Evolutionary conservation across 2,113 vertebrate genomes (phyloP).

Genomic region (Hymenochirus boettgeri): DNA sequence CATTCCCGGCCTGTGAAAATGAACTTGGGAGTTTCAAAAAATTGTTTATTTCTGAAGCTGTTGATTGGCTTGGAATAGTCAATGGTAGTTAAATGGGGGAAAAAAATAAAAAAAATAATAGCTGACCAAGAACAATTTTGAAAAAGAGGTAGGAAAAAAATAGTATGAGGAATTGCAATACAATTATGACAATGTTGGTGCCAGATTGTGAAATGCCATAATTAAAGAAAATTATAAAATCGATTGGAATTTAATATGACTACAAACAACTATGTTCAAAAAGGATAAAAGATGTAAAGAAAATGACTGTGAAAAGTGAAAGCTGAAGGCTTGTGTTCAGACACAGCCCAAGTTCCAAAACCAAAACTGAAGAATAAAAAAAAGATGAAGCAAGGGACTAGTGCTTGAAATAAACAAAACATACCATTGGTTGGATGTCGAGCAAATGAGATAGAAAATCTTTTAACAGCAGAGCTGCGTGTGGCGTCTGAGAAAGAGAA

Average conservation of each 20-base stretch:
- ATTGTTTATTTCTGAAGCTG: too few relatives aligned
- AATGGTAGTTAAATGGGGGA: too few relatives aligned
- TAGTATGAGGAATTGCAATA: background rate
- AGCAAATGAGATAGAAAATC: slow-evolving; percentile 97
- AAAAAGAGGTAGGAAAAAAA: background rate
- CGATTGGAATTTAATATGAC: background rate
- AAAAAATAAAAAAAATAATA: too few relatives aligned
- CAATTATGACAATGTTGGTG: background rate
- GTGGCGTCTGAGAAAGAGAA: slow-evolving; percentile 94
- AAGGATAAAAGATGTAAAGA: slow-evolving; percentile 27
- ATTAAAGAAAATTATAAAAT: background rate
- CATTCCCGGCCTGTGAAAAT: too few relatives aligned
- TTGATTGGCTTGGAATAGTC: too few relatives aligned
- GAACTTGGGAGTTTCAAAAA: too few relatives aligned
- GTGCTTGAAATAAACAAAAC: slow-evolving; percentile 84
- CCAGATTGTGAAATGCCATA: background rate
- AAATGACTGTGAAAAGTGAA: slow-evolving; percentile 31
- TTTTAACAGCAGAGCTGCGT: slow-evolving; percentile 92
- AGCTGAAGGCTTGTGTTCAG: slow-evolving; percentile 49
- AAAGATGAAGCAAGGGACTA: slow-evolving; percentile 68
- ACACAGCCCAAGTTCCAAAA: slow-evolving; percentile 59
- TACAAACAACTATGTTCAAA: background rate
- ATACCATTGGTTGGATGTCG: slow-evolving; percentile 96
- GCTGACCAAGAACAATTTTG: too few relatives aligned
- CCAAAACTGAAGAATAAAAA: slow-evolving; percentile 59